Conservation (phyloP, 2,113 vertebrate genomes). For the Channa maculata region DNA sequence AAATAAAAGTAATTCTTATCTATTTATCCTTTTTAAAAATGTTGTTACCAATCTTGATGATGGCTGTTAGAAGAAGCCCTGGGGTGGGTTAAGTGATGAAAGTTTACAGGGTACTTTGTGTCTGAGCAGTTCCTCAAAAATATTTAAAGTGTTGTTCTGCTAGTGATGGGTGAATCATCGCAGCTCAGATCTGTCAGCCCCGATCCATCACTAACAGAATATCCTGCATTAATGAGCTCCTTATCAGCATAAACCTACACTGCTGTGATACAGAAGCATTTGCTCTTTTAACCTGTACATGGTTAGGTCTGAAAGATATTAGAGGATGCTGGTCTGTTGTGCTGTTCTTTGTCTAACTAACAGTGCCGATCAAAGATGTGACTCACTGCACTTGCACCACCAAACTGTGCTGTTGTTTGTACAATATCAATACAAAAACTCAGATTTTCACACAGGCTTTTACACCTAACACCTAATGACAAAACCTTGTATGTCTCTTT, state of each 20-base stretch:
- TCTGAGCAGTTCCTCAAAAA: constrained; percentile 59
- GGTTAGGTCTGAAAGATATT: constrained; percentile 40
- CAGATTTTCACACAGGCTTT: not conserved
- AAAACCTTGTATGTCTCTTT: not conserved
- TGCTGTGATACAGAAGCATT: constrained; percentile 65
- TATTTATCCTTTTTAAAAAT: constrained; percentile 1
- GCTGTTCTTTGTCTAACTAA: constrained; percentile 49
- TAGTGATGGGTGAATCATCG: constrained; percentile 80
- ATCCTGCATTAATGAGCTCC: constrained; percentile 74
- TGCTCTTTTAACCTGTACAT: constrained; percentile 66
- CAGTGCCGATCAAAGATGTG: constrained; percentile 55
- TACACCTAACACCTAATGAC: not conserved
- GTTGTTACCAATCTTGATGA: constrained; percentile 36
- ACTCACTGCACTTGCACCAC: constrained; percentile 46
- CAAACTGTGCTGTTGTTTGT: constrained; percentile 34
- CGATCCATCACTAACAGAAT: constrained; percentile 58
- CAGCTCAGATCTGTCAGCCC: constrained; percentile 42
- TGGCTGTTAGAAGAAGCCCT: constrained; percentile 11
- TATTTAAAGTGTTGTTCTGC: constrained; percentile 69
- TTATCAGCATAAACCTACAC: constrained; percentile 68
- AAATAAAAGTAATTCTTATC: constrained; percentile 17
- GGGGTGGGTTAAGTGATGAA: constrained; percentile 19
- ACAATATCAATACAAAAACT: constrained; percentile 29
- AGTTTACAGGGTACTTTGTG: constrained; percentile 44
- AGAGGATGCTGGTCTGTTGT: constrained; percentile 30